Percentiles rank a stretch among this genome's conserved stretches.
Evolutionary conservation across 2,888 invertebrate genomes (phyloP).

Genomic region (Cecidostiba fungosa): DNA sequence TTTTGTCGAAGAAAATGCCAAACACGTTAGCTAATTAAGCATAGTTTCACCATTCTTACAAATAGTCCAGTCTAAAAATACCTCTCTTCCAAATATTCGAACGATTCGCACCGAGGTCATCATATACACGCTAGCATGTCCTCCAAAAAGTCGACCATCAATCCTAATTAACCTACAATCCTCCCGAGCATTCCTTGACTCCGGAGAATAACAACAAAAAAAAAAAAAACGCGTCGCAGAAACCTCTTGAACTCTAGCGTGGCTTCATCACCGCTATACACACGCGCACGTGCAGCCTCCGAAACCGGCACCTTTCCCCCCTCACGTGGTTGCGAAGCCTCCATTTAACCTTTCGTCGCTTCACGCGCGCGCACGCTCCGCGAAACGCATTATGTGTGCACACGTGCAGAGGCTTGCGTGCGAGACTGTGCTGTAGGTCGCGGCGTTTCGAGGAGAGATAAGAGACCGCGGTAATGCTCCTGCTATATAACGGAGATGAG

Average conservation of each 20-base stretch:
- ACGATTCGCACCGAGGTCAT: not conserved
- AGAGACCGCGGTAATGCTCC: not conserved
- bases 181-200: not conserved
- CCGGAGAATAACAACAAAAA: not conserved
- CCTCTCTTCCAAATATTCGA: not conserved
- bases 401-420: conserved; percentile 29
- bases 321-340: conserved; percentile 14
- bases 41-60: not conserved
- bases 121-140: not conserved
- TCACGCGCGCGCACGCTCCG: conserved; percentile 24
- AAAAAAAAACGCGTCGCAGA: not conserved
- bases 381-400: conserved; percentile 6
- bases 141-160: conserved; percentile 13
- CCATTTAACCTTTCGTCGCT: conserved; percentile 48
- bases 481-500: conserved; percentile 1
- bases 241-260: conserved; percentile 22
- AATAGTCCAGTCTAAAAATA: not conserved
- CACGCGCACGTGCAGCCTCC: conserved; percentile 23
- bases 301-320: not conserved
- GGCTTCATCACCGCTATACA: not conserved
- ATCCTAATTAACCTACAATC: conserved; percentile 19
- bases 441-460: not conserved
- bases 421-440: conserved; percentile 15
- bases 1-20: not conserved
- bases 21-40: not conserved